Conservation (phyloP, 2,113 vertebrate species). For the Salvelinus fontinalis region DNA sequence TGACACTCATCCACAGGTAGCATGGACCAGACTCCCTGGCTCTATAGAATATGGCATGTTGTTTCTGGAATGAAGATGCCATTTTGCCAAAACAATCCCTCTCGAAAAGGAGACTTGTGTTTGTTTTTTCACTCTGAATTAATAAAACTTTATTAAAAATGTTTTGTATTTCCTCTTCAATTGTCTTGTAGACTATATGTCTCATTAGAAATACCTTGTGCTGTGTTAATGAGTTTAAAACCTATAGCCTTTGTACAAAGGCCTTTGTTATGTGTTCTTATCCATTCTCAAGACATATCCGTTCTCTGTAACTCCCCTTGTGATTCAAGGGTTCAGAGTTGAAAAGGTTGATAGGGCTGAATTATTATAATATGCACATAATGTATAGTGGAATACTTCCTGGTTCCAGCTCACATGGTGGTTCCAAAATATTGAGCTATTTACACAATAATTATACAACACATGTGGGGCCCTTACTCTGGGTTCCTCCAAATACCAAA, state of each 20-base stretch:
- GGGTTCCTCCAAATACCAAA: no score
- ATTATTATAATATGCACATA: neutral
- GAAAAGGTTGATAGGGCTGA: neutral
- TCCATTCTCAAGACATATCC: no score
- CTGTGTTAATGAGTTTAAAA: neutral
- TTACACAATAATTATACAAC: no score
- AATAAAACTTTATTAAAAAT: slow-evolving; percentile 58
- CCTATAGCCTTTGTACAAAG: neutral
- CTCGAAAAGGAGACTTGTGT: slow-evolving; percentile 42
- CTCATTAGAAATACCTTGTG: neutral
- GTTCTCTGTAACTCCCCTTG: no score
- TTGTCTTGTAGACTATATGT: neutral
- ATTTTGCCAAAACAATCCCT: slow-evolving; percentile 60
- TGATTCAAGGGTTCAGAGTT: neutral
- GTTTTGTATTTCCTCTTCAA: slow-evolving; percentile 58
- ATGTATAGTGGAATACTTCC: no score
- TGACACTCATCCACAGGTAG: slow-evolving; percentile 34
- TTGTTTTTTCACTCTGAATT: slow-evolving; percentile 64
- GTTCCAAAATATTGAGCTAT: no score
- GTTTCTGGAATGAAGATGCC: slow-evolving; percentile 49
- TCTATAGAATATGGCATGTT: slow-evolving; percentile 41
- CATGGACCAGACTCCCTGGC: slow-evolving; percentile 29
- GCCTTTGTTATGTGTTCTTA: no score
- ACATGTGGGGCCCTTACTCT: no score
- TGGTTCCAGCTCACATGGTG: no score